Conservation (phyloP, 2,888 invertebrate species). For the Hesperia comma region DNA sequence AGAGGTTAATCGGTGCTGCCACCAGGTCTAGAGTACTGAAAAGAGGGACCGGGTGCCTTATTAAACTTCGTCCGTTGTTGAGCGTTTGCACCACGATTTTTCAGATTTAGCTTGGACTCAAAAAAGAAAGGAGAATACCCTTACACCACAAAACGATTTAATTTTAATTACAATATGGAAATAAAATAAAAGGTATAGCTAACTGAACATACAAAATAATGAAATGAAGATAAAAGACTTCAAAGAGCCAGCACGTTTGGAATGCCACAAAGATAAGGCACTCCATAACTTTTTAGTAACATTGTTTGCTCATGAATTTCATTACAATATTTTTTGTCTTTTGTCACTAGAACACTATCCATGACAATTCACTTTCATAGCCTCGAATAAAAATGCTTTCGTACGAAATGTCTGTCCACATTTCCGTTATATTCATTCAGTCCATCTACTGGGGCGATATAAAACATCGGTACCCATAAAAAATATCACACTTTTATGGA, state of each 20-base stretch:
- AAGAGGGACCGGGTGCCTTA: too few relatives aligned
- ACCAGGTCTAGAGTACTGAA: too few relatives aligned
- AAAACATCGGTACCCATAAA: slow-evolving; percentile 29
- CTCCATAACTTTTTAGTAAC: neutral
- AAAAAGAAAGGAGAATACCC: too few relatives aligned
- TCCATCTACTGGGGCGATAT: slow-evolving; percentile 34
- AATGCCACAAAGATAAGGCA: neutral
- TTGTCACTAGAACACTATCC: slow-evolving; percentile 30
- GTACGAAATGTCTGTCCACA: slow-evolving; percentile 10
- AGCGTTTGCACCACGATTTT: too few relatives aligned
- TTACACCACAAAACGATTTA: too few relatives aligned
- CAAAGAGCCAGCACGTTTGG: neutral
- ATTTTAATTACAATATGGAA: too few relatives aligned
- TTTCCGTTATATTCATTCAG: slow-evolving; percentile 32
- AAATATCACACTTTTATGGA: slow-evolving; percentile 36
- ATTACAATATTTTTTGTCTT: slow-evolving; percentile 37
- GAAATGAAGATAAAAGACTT: too few relatives aligned
- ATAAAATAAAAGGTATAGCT: too few relatives aligned
- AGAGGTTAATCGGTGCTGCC: too few relatives aligned
- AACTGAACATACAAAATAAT: too few relatives aligned
- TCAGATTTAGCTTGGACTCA: too few relatives aligned
- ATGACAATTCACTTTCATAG: slow-evolving; percentile 35
- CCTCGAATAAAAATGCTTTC: slow-evolving; percentile 22
- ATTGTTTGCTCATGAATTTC: slow-evolving; percentile 21
- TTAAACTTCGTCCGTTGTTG: too few relatives aligned